Percentiles rank a stretch among this genome's conserved stretches.
These are phyloP conservation scores for Thereva unica DNA, from an alignment of 2,888 invertebrate species.

Conservation along the genomic window DNA sequence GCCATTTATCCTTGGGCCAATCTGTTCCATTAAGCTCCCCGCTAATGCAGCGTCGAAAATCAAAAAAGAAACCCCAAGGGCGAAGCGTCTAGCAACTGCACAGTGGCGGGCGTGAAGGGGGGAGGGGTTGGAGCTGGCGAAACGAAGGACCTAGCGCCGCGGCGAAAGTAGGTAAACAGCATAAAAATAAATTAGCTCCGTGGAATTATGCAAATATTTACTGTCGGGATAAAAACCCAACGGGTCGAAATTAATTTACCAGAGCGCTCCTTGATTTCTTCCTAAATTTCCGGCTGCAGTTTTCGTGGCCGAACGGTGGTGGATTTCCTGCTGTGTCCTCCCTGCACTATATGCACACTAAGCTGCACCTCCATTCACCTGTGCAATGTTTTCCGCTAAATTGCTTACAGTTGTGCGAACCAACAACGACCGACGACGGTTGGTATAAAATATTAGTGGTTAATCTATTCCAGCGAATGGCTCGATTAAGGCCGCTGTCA, in stretches of 20 bases:
- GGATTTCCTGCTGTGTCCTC: too few relatives aligned
- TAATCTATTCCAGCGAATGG: too few relatives aligned
- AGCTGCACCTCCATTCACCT: too few relatives aligned
- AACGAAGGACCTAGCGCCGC: constrained; percentile 1
- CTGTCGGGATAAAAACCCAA: constrained; percentile 21
- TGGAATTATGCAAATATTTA: constrained; percentile 36
- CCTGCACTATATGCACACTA: too few relatives aligned
- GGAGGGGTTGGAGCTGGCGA: constrained; percentile 6
- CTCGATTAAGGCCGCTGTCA: too few relatives aligned
- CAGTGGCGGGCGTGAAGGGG: background rate
- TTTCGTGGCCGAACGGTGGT: too few relatives aligned
- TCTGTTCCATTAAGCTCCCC: constrained; percentile 33
- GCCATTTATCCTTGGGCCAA: constrained; percentile 34
- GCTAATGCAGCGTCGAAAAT: constrained; percentile 33
- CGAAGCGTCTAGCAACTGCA: constrained; percentile 7
- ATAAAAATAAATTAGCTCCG: constrained; percentile 34
- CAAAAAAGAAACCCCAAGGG: constrained; percentile 23
- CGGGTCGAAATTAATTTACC: constrained; percentile 34
- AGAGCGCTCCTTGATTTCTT: constrained; percentile 10
- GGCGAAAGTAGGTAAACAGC: constrained; percentile 31
- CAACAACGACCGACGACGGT: too few relatives aligned
- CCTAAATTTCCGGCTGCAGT: constrained; percentile 7
- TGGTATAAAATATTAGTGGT: too few relatives aligned
- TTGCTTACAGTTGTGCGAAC: too few relatives aligned
- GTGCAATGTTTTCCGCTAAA: too few relatives aligned